These are phyloP conservation scores for Andrena bicolor DNA, from an alignment of 2,888 invertebrate species.

Conservation along the genomic window DNA sequence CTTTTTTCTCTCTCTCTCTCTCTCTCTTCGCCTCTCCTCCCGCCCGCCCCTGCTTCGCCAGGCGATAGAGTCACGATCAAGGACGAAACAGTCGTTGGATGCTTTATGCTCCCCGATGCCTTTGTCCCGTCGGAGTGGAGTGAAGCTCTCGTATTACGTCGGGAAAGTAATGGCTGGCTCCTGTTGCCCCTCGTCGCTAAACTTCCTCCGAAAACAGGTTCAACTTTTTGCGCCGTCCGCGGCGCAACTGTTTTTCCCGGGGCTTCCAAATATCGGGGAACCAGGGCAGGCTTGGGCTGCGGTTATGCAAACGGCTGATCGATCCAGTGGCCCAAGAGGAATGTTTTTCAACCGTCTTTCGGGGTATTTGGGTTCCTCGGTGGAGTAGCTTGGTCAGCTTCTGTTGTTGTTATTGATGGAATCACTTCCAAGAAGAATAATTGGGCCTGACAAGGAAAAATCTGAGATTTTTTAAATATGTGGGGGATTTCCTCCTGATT, in stretches of 20 bases:
- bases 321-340: too few relatives aligned
- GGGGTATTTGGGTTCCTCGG: too few relatives aligned
- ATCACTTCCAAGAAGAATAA: too few relatives aligned
- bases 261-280: background rate
- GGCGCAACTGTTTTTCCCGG: background rate
- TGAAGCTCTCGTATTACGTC: constrained; percentile 23
- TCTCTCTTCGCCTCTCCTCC: background rate
- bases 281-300: too few relatives aligned
- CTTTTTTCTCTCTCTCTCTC: constrained; percentile 7
- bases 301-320: too few relatives aligned
- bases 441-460: too few relatives aligned
- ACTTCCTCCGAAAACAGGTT: constrained; percentile 7
- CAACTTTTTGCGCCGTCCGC: background rate
- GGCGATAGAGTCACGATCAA: constrained; percentile 34
- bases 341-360: too few relatives aligned
- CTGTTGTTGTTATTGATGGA: too few relatives aligned
- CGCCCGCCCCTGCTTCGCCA: background rate
- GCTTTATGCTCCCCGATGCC: constrained; percentile 10
- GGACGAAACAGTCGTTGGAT: constrained; percentile 35
- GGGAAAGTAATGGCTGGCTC: constrained; percentile 3
- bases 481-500: too few relatives aligned
- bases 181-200: background rate
- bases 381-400: too few relatives aligned
- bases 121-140: constrained; percentile 21
- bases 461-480: too few relatives aligned